Conservation (phyloP, 2,113 vertebrate species). For the Hassar affinis region DNA sequence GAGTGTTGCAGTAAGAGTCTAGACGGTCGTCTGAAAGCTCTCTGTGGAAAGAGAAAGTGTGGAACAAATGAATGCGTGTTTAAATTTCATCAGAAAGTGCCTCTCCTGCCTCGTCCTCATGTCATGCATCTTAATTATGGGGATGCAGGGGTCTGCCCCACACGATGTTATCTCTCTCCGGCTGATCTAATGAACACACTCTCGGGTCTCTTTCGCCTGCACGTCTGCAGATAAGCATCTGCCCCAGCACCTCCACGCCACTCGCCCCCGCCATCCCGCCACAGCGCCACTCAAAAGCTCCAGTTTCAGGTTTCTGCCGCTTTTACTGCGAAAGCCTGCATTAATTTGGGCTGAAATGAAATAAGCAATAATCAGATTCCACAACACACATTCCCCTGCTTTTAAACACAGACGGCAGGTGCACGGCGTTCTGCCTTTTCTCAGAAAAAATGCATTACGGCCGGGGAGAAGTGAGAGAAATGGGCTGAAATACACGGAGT, state of each 20-base stretch:
- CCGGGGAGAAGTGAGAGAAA: not conserved
- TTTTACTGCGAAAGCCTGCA: slow-evolving; percentile 47
- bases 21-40: slow-evolving; percentile 27
- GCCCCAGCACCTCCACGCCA: not conserved
- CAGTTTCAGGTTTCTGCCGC: slow-evolving; percentile 53
- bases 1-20: not conserved
- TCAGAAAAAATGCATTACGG: not conserved
- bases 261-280: not conserved
- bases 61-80: slow-evolving; percentile 41
- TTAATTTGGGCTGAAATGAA: slow-evolving; percentile 54
- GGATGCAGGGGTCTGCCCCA: slow-evolving; percentile 53
- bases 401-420: slow-evolving; percentile 34
- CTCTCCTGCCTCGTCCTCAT: slow-evolving; percentile 52
- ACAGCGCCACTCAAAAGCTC: slow-evolving; percentile 52
- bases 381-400: slow-evolving; percentile 47
- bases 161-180: slow-evolving; percentile 47
- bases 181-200: slow-evolving; percentile 58
- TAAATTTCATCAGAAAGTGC: slow-evolving; percentile 54
- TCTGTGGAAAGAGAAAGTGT: slow-evolving; percentile 2
- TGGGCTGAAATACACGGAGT: not conserved
- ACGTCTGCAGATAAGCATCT: slow-evolving; percentile 52
- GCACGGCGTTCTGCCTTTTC: not conserved
- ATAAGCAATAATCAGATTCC: slow-evolving; percentile 53
- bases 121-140: slow-evolving; percentile 64
- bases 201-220: slow-evolving; percentile 56